A percentile compares a stretch with the other conserved stretches of the same genome.
Conservation (phyloP, 2,888 invertebrate genomes). For the Drosophila anceps region DNA sequence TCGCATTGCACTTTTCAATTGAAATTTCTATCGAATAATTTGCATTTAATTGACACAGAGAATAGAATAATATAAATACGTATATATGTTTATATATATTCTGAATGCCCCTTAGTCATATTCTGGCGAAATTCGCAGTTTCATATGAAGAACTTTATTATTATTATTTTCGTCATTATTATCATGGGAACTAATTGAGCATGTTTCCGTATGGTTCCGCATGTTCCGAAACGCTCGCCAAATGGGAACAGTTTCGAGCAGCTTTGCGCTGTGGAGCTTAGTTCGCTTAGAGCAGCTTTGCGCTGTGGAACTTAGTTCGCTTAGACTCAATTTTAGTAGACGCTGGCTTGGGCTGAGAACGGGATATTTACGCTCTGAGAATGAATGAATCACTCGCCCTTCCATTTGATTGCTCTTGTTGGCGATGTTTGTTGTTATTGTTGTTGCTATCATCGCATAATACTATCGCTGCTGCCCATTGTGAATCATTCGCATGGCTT, state of each 20-base stretch:
- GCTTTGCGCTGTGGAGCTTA: not conserved
- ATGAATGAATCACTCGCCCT: constrained; percentile 43
- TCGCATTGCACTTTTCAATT: not conserved
- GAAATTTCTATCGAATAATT: not conserved
- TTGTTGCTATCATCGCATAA: constrained; percentile 7
- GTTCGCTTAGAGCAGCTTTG: constrained; percentile 6
- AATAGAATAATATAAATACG: not conserved
- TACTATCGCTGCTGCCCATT: not conserved
- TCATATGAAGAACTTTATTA: constrained; percentile 23
- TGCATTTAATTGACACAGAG: not conserved
- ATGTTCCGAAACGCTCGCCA: constrained; percentile 2
- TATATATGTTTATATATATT: not conserved
- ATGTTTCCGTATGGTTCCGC: constrained; percentile 29
- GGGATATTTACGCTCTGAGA: not conserved
- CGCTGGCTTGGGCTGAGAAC: not conserved
- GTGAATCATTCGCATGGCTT: constrained; percentile 26
- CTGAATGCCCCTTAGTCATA: constrained; percentile 20
- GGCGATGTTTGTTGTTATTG: constrained; percentile 16
- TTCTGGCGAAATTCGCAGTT: constrained; percentile 32
- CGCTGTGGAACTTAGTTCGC: not conserved
- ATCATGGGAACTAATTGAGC: constrained; percentile 37
- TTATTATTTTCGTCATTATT: constrained; percentile 13
- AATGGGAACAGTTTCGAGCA: constrained; percentile 9
- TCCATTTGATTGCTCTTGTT: constrained; percentile 23
- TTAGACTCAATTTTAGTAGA: not conserved